Conservation (phyloP, 1,140 invertebrate genomes). For the Psix sp. region DNA sequence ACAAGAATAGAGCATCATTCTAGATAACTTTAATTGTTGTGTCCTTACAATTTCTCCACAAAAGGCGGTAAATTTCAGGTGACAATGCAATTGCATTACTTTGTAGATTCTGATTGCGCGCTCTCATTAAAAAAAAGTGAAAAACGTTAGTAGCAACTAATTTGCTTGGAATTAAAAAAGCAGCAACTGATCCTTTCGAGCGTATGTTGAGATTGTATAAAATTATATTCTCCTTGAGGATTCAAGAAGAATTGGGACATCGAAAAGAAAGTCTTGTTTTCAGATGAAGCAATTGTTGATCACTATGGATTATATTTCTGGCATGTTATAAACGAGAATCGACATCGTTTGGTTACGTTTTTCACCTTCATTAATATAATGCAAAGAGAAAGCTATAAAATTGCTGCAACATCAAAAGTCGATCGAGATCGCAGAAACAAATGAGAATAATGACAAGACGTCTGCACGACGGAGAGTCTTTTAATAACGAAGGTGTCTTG, state of each 20-base stretch:
- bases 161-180: constrained; percentile 15
- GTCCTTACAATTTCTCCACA: too few relatives aligned
- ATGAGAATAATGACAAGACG: constrained; percentile 72
- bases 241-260: too few relatives aligned
- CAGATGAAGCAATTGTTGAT: too few relatives aligned
- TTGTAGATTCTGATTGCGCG: constrained; percentile 4
- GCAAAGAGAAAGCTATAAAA: constrained; percentile 37
- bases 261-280: too few relatives aligned
- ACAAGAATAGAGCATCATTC: too few relatives aligned
- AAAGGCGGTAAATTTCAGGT: constrained; percentile 3
- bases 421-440: constrained; percentile 46
- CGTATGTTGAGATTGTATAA: too few relatives aligned
- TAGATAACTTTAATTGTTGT: too few relatives aligned
- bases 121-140: constrained; percentile 12
- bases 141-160: constrained; percentile 12
- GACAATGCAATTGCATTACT: constrained; percentile 16
- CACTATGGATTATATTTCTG: too few relatives aligned
- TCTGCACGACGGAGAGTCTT: constrained; percentile 36
- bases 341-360: constrained; percentile 22
- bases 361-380: constrained; percentile 17
- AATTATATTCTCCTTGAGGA: too few relatives aligned
- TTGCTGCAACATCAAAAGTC: constrained; percentile 36
- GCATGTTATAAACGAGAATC: too few relatives aligned
- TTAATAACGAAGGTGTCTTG: constrained; percentile 52
- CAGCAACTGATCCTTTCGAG: constrained; percentile 13